phyloP scores from a whole-genome alignment of 2,797 vertebrate species.

The Falco columbarius region DNA sequence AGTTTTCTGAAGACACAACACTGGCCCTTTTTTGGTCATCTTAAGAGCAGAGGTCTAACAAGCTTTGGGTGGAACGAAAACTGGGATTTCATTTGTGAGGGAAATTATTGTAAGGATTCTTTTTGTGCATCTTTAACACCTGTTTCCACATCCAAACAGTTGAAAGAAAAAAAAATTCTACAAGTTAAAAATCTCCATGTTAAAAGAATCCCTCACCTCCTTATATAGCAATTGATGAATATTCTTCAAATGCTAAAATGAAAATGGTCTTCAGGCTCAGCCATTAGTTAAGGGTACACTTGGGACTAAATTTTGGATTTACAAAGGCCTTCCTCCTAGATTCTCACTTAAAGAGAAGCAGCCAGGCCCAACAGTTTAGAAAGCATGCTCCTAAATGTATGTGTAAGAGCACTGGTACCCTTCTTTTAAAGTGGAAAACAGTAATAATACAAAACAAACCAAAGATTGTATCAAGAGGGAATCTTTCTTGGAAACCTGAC shows the following conservation, averaged over 20 bases:
- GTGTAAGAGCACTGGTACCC: neutral
- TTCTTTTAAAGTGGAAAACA: neutral
- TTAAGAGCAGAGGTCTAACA: neutral
- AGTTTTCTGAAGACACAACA: neutral
- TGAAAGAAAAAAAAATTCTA: neutral
- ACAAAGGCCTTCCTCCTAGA: neutral
- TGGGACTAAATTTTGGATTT: neutral
- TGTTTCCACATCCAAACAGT: neutral
- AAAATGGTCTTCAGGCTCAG: neutral
- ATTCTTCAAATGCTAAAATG: neutral
- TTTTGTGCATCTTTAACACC: neutral
- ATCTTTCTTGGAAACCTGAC: neutral
- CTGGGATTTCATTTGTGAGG: neutral
- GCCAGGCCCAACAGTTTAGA: neutral
- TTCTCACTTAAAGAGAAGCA: neutral
- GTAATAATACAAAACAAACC: neutral
- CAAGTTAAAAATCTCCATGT: neutral
- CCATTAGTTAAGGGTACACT: neutral
- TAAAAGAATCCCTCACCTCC: neutral
- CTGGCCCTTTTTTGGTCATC: slow-evolving; percentile 31
- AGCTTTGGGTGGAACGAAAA: neutral
- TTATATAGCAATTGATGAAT: neutral
- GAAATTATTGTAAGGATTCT: neutral
- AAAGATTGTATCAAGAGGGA: neutral
- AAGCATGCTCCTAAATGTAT: neutral